Percentiles rank a stretch among this genome's conserved stretches.
Evolutionary conservation across 1,140 invertebrate genomes (phyloP).

Genomic region (Pantala flavescens): DNA sequence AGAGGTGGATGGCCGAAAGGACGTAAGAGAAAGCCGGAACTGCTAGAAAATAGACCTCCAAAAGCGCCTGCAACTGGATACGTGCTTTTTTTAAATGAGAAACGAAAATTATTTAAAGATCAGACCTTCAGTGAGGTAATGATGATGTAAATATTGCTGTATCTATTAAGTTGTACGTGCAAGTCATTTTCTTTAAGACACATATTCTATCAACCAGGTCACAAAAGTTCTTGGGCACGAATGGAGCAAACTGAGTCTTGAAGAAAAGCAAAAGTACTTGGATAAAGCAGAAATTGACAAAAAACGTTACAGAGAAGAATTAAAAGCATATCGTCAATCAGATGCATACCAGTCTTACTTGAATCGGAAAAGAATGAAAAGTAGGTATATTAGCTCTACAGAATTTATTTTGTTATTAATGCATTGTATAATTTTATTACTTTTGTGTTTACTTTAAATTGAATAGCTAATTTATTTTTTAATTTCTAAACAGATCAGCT

Average conservation of each 20-base stretch:
- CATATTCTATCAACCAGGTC: constrained; percentile 34
- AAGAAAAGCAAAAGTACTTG: constrained; percentile 44
- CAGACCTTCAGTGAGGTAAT: constrained; percentile 37
- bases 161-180: no score
- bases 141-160: background rate
- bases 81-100: constrained; percentile 44
- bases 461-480: background rate
- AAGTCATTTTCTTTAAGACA: background rate
- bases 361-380: constrained; percentile 41
- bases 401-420: background rate
- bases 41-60: constrained; percentile 37
- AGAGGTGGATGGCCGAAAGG: constrained; percentile 53
- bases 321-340: constrained; percentile 44
- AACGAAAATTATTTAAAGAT: constrained; percentile 42
- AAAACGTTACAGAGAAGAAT: constrained; percentile 43
- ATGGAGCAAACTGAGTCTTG: constrained; percentile 42
- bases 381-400: constrained; percentile 19
- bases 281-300: constrained; percentile 44
- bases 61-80: constrained; percentile 47
- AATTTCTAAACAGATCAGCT: constrained; percentile 29
- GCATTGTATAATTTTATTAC: no score
- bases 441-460: no score
- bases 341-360: constrained; percentile 44
- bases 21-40: constrained; percentile 43
- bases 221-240: constrained; percentile 46